Base-by-base conservation (phyloP, 1,140 invertebrate species). In the Aporrectodea caliginosa region DNA sequence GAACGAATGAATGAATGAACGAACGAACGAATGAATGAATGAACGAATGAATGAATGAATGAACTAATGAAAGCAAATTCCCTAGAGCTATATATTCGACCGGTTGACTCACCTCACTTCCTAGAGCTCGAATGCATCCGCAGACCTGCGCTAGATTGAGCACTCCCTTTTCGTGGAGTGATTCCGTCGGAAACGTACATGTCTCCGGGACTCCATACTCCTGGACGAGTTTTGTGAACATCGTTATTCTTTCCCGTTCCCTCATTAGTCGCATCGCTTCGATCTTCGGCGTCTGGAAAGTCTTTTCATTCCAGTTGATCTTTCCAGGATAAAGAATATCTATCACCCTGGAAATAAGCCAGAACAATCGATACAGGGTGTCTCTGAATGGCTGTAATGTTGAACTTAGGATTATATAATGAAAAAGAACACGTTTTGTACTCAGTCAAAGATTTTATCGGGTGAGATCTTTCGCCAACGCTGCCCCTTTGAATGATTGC, bases 181-280 rank as follows among this genome's bases (percentile, higher is more conserved):
- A 79, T 29, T 79, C 79, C 2, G 79, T 79, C 27, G 79, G 79
- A 69, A 79, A 79, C 16, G 74, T 73, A 35, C 30, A 72, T 31
- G 73, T 76, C 43, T 79, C 79, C 1, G 79, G 27, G 35, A 79
- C 73, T 2, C 79, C 79, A 68, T 16, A 79, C 69, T 79, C 70
- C 35, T 68, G 35, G 30, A 79, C 79, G 29, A 79, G 68, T 32
- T 79, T 79, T 35, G 73, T 77, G 73, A 79, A 79, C 1, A 43
- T 76, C 35, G 79, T 74, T n/a, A 79, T 79, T 14, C 79, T 35
- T 33, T 79, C 79, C 34, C 74, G 58, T 33, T 79, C 79, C 68
- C 79, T 30, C 79, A 79, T 79, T 27, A 79, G 68, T 16, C 74
- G 71, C 79, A 79, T 79, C 16, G 79, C 79, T 69, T 79, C 79